phyloP scores from a whole-genome alignment of 2,113 vertebrate genomes.

The Oreochromis niloticus region DNA sequence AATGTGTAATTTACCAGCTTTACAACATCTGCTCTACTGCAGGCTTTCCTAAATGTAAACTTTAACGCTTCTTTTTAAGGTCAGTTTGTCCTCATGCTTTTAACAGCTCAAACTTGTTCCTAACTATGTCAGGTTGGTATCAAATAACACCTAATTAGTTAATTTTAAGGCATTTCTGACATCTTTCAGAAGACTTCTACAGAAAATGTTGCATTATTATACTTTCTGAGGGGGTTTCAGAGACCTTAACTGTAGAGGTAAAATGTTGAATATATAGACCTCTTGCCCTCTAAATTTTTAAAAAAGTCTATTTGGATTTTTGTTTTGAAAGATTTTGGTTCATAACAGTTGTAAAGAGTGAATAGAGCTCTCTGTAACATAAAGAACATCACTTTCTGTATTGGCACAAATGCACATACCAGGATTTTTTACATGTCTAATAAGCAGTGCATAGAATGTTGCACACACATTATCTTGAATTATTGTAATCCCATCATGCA shows the following conservation, averaged over 20 bases:
- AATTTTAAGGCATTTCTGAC: not conserved
- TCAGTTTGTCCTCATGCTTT: not conserved
- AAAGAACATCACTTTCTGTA: not conserved
- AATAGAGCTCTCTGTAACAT: not conserved
- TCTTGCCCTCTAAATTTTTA: not conserved
- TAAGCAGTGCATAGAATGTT: not conserved
- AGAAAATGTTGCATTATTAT: not conserved
- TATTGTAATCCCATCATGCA: not conserved
- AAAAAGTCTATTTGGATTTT: not conserved
- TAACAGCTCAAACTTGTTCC: not conserved
- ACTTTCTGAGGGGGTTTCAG: not conserved
- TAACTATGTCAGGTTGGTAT: not conserved
- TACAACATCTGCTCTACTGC: not conserved
- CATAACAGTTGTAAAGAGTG: not conserved
- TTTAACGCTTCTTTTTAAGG: not conserved
- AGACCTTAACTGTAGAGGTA: not conserved
- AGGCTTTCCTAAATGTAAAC: not conserved
- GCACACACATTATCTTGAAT: not conserved
- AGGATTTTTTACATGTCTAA: not conserved
- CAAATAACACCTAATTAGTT: not conserved
- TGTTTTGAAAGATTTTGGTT: not conserved
- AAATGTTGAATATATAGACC: rapidly evolving
- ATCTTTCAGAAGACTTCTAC: not conserved
- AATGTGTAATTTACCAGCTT: not conserved
- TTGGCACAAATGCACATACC: not conserved